These are phyloP conservation scores for Alloplasta piceator DNA, from an alignment of 2,888 invertebrate genomes.

Conservation along the genomic window DNA sequence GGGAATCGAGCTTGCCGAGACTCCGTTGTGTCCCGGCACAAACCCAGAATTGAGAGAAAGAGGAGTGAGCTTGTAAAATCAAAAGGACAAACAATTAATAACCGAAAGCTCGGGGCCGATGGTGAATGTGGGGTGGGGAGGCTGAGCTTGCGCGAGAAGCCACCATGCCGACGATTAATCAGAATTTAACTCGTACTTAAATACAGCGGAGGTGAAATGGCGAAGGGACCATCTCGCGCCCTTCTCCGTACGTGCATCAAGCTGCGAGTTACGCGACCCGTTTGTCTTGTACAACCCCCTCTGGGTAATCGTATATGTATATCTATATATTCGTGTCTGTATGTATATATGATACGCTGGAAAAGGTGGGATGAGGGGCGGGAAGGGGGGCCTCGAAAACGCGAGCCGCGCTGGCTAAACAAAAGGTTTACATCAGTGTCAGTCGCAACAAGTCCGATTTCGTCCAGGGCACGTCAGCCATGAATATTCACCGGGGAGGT, in stretches of 20 bases:
- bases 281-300: conserved; percentile 37
- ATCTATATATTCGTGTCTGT: not conserved
- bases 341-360: not conserved
- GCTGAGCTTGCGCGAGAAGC: conserved; percentile 13
- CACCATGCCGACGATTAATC: conserved; percentile 80
- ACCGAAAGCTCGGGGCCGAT: conserved; percentile 61
- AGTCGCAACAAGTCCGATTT: conserved; percentile 83
- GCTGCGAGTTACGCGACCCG: conserved; percentile 46
- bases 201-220: conserved; percentile 69
- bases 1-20: conserved; percentile 40
- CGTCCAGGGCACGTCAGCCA: conserved; percentile 76
- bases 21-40: conserved; percentile 47
- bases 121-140: conserved; percentile 36
- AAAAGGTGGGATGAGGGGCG: conserved; percentile 49
- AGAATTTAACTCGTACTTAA: conserved; percentile 81
- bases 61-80: conserved; percentile 77
- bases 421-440: conserved; percentile 83
- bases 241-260: conserved; percentile 25
- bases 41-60: conserved; percentile 51
- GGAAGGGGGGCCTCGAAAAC: conserved; percentile 61
- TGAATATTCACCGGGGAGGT: conserved; percentile 77
- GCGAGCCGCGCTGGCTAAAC: conserved; percentile 76
- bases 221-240: conserved; percentile 35
- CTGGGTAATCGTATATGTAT: too few relatives aligned
- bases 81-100: conserved; percentile 83